Base-by-base conservation (phyloP, 2,113 vertebrate genomes). In the Stegostoma tigrinum region DNA sequence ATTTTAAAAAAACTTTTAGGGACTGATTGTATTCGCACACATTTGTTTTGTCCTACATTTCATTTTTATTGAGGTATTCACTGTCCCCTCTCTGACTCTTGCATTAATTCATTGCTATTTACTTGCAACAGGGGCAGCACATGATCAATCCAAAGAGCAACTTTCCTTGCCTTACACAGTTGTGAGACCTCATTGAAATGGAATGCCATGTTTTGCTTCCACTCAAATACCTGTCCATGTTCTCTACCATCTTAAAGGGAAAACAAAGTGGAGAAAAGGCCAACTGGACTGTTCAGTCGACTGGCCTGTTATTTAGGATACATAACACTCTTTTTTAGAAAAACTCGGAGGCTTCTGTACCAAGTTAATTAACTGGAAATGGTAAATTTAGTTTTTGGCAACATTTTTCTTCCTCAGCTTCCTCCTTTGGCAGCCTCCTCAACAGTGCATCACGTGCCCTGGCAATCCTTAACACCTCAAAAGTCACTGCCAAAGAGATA, bases 11-110 rank as follows among this genome's bases (percentile, higher is more conserved):
- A 61, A 61, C 55, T 61, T 61, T 55, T 19, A 66, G 27, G 66
- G 12, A 67, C 61, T 38, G 61, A 66, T 66, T 67, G 64, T 17
- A 34, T 66, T 64, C 30, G 38, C 3, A 38, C 1, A 6, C 17
- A 93, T 38, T 93, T 93, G 17, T 38, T 19, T 80, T 64, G 61
- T 64, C 66, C n/a, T n/a, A 93, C 89, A 66, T 66, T 90, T 90
- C 52, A 90, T 90, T 90, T 93, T 34, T 17, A 93, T 38, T 93
- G 66, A 34, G 64, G 55, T 61, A 64, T 64, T 91, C 87, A 91
- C 15, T 90, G 48, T 61, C 52, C 48, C 45, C 42, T 61, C 85
- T 61, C 85, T 30, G 23, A 52, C 87, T 55, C 52, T 14, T 34
- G 34, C 48, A 55, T 38, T 38, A 38, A 23, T 93, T 93, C 61